Percentiles rank a stretch among this genome's conserved stretches.
Conservation (phyloP, 1,140 invertebrate species). For the roundworm (Caenorhabditis elegans) region WBcel235 BX284602.5:10109001-10109500, state of each 20-base stretch:
- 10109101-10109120: too few species aligned
- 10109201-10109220: too few species aligned
- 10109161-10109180: too few species aligned
- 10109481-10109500: not conserved
- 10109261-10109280: too few species aligned
- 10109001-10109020: not conserved
- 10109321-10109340: not conserved
- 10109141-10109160: too few species aligned
- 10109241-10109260: too few species aligned
- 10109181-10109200: too few species aligned
- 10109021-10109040: not conserved
- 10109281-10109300: conserved; percentile 9
- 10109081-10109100: not conserved
- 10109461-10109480: conserved; percentile 5
- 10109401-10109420: conserved; percentile 5
- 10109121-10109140: too few species aligned
- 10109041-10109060: not conserved
- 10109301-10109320: conserved; percentile 13
- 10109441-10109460: conserved; percentile 8
- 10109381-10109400: not conserved
- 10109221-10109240: too few species aligned
- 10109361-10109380: not conserved
- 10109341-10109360: not conserved
- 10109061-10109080: conserved; percentile 5
- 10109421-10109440: conserved; percentile 5